Evolutionary conservation across 2,113 vertebrate species (phyloP).

Genomic region (Cephalopholis sonnerati): DNA sequence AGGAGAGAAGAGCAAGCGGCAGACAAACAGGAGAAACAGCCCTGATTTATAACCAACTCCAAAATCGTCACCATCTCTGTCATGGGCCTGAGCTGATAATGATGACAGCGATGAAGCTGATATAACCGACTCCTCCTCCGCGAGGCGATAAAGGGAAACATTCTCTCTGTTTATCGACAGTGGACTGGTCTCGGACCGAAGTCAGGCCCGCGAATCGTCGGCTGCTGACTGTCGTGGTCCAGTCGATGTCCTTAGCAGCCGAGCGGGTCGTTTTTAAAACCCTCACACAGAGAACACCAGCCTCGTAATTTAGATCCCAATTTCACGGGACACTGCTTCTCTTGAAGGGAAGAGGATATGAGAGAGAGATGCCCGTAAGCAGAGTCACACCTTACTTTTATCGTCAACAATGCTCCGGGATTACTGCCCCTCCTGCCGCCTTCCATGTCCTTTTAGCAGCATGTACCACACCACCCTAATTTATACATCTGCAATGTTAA

Average conservation of each 20-base stretch:
- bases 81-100: slow-evolving; percentile 53
- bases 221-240: slow-evolving; percentile 47
- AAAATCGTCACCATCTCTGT: slow-evolving; percentile 64
- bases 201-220: slow-evolving; percentile 30
- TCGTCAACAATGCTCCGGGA: slow-evolving; percentile 54
- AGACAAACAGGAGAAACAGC: slow-evolving; percentile 41
- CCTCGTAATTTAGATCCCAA: slow-evolving; percentile 91
- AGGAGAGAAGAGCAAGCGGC: slow-evolving; percentile 5
- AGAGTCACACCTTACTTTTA: slow-evolving; percentile 63
- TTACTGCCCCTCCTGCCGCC: neutral
- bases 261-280: slow-evolving; percentile 84
- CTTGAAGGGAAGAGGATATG: slow-evolving; percentile 85
- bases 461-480: slow-evolving; percentile 18
- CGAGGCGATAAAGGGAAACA: slow-evolving; percentile 47
- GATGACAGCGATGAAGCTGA: slow-evolving; percentile 61
- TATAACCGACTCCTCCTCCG: slow-evolving; percentile 50
- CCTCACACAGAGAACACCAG: slow-evolving; percentile 74
- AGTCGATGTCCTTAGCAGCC: slow-evolving; percentile 71
- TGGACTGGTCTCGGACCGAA: slow-evolving; percentile 31
- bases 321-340: slow-evolving; percentile 95
- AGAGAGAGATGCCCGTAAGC: slow-evolving; percentile 48
- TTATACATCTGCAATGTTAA: slow-evolving; percentile 39
- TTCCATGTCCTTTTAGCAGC: slow-evolving; percentile 12
- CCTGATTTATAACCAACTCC: slow-evolving; percentile 64
- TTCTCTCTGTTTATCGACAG: slow-evolving; percentile 30